A percentile compares a stretch with the other conserved stretches of the same genome.
phyloP scores from a whole-genome alignment of 2,888 invertebrate species.

The Eristalis tenax region DNA sequence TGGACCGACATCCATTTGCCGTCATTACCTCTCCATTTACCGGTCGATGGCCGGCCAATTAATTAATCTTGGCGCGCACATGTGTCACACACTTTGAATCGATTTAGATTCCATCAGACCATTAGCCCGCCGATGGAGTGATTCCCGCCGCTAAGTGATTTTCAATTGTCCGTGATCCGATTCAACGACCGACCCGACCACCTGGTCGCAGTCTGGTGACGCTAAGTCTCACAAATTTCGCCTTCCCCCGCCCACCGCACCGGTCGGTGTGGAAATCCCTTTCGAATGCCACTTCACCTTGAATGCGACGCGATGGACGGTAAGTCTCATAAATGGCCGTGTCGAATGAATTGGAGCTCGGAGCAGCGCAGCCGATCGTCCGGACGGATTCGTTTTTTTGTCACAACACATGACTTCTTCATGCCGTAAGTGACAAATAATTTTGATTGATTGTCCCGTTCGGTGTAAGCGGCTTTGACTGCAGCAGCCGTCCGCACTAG shows the following conservation, averaged over 20 bases:
- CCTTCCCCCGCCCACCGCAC: not conserved
- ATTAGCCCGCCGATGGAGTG: not conserved
- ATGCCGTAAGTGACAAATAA: slow-evolving; percentile 69
- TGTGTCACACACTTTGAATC: slow-evolving; percentile 64
- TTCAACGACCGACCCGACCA: slow-evolving; percentile 13
- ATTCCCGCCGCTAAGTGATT: slow-evolving; percentile 38
- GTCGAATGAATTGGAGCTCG: slow-evolving; percentile 60
- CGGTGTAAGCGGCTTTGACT: slow-evolving; percentile 64
- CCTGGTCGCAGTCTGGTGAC: slow-evolving; percentile 56
- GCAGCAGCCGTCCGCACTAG: slow-evolving; percentile 64
- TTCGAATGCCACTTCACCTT: slow-evolving; percentile 57
- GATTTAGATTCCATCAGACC: slow-evolving; percentile 57
- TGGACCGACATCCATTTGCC: slow-evolving; percentile 38
- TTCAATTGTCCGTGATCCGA: slow-evolving; percentile 50
- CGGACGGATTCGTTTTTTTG: slow-evolving; percentile 51
- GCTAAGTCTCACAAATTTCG: slow-evolving; percentile 4
- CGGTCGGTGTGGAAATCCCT: slow-evolving; percentile 62
- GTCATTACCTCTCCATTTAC: slow-evolving; percentile 64
- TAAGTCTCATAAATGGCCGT: slow-evolving; percentile 47
- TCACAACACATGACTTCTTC: slow-evolving; percentile 71
- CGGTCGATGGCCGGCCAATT: slow-evolving; percentile 56
- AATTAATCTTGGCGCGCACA: slow-evolving; percentile 56
- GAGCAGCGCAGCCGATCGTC: not conserved
- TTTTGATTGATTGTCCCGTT: slow-evolving; percentile 65
- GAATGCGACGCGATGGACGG: not conserved